phyloP scores from a whole-genome alignment of 1,140 invertebrate genomes.

The Lysiphlebus fabarum region DNA sequence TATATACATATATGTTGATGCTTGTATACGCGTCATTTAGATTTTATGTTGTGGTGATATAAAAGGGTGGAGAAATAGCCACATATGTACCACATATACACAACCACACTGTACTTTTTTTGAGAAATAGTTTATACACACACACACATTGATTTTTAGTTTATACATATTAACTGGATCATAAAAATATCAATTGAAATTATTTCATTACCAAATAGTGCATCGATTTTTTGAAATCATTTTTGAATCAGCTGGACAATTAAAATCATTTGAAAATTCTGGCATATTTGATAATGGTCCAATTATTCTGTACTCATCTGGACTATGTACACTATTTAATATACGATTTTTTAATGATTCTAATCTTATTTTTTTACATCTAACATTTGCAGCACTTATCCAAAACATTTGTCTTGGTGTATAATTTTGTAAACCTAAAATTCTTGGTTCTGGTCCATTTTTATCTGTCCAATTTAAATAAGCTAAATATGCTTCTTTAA shows the following conservation, averaged over 20 bases:
- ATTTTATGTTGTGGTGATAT: conserved; percentile 1
- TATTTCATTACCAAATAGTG: too few species aligned
- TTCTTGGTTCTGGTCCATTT: conserved; percentile 62
- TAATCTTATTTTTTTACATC: conserved; percentile 57
- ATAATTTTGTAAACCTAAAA: conserved; percentile 51
- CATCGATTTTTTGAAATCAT: conserved; percentile 49
- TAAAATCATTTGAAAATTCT: conserved; percentile 78
- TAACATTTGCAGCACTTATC: conserved; percentile 47
- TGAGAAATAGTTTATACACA: too few species aligned
- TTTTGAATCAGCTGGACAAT: conserved; percentile 66
- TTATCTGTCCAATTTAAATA: conserved; percentile 69
- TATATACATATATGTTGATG: too few species aligned
- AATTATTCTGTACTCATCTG: conserved; percentile 60
- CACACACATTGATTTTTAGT: too few species aligned
- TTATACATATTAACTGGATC: too few species aligned
- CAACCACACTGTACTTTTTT: too few species aligned
- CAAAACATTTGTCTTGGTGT: background rate
- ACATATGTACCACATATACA: too few species aligned
- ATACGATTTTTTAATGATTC: conserved; percentile 70
- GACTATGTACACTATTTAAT: conserved; percentile 66
- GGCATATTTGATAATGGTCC: conserved; percentile 1
- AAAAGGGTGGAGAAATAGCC: too few species aligned
- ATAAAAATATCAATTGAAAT: too few species aligned
- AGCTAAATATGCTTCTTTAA: conserved; percentile 81
- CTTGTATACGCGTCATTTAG: conserved; percentile 5